Conservation (phyloP, 2,888 invertebrate species). For the Amblyjoppa fuscipennis region DNA sequence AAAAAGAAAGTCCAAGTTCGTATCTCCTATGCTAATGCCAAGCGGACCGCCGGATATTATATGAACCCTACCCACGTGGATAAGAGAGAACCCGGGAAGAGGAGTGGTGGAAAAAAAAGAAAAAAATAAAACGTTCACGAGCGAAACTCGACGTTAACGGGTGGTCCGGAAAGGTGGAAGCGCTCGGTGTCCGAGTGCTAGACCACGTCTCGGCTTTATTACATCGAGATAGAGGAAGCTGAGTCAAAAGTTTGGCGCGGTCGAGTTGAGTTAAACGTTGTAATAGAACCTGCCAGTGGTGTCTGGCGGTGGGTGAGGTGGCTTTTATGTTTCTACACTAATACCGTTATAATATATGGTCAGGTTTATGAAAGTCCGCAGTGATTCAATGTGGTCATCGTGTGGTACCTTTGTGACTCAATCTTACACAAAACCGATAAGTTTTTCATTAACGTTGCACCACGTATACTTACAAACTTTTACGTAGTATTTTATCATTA, state of each 20-base stretch:
- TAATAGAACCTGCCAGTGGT: slow-evolving; percentile 57
- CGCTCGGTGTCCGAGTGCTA: slow-evolving; percentile 15
- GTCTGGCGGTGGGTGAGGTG: neutral
- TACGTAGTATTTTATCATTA: neutral
- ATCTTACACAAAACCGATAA: slow-evolving; percentile 40
- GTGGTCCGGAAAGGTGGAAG: slow-evolving; percentile 10
- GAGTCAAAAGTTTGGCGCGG: slow-evolving; percentile 76
- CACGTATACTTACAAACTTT: slow-evolving; percentile 34
- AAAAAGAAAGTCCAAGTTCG: slow-evolving; percentile 6
- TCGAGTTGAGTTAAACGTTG: slow-evolving; percentile 70
- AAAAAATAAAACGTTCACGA: slow-evolving; percentile 53
- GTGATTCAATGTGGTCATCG: slow-evolving; percentile 67
- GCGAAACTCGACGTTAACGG: slow-evolving; percentile 24
- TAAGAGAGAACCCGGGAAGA: slow-evolving; percentile 42
- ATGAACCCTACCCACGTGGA: slow-evolving; percentile 32
- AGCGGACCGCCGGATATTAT: slow-evolving; percentile 27
- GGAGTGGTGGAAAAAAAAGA: slow-evolving; percentile 58
- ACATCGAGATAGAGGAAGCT: slow-evolving; percentile 72
- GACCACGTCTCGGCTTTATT: slow-evolving; percentile 67
- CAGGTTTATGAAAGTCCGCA: slow-evolving; percentile 63
- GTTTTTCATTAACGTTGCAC: neutral
- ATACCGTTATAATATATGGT: slow-evolving; percentile 52
- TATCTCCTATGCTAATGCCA: slow-evolving; percentile 61
- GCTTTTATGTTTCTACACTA: slow-evolving; percentile 37
- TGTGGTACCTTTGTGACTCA: slow-evolving; percentile 43